Evolutionary conservation across 1,140 invertebrate genomes (phyloP).

Genomic region (Drosophila navojoa): DNA sequence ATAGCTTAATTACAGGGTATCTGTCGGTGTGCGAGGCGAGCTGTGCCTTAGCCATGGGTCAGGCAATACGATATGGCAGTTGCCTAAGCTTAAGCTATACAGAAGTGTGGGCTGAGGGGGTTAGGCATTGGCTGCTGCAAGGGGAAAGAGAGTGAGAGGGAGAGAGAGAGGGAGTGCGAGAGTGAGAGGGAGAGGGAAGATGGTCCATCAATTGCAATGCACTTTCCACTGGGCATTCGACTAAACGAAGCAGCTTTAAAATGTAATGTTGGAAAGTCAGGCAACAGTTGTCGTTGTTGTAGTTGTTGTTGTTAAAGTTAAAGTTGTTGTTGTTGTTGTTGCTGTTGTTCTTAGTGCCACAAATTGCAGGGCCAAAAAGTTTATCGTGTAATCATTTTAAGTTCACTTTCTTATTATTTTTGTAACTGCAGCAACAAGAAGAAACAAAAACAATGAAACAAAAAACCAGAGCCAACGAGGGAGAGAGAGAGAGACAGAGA

Average conservation of each 20-base stretch:
- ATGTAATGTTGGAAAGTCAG: conserved; percentile 35
- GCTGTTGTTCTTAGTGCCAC: conserved; percentile 34
- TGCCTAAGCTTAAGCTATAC: too few species aligned
- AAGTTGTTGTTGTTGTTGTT: conserved; percentile 12
- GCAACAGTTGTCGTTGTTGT: conserved; percentile 12
- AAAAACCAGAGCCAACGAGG: background rate
- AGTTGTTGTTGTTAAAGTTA: background rate
- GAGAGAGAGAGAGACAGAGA: background rate
- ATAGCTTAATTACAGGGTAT: too few species aligned
- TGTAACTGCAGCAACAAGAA: conserved; percentile 46
- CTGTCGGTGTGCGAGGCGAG: too few species aligned
- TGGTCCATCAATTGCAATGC: conserved; percentile 35
- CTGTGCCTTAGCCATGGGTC: too few species aligned
- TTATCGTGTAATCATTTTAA: conserved; percentile 81
- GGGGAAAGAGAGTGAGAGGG: too few species aligned
- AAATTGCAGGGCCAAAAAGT: conserved; percentile 76
- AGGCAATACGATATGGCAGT: too few species aligned
- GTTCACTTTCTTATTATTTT: conserved; percentile 81
- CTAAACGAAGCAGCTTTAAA: conserved; percentile 35
- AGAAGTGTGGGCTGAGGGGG: too few species aligned
- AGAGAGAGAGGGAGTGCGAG: background rate
- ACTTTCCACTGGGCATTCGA: conserved; percentile 34
- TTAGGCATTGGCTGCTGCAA: too few species aligned
- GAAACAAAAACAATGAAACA: conserved; percentile 29
- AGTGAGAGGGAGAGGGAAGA: background rate